Base-by-base conservation (phyloP, 1,140 invertebrate species). In the Ladona fulva region DNA sequence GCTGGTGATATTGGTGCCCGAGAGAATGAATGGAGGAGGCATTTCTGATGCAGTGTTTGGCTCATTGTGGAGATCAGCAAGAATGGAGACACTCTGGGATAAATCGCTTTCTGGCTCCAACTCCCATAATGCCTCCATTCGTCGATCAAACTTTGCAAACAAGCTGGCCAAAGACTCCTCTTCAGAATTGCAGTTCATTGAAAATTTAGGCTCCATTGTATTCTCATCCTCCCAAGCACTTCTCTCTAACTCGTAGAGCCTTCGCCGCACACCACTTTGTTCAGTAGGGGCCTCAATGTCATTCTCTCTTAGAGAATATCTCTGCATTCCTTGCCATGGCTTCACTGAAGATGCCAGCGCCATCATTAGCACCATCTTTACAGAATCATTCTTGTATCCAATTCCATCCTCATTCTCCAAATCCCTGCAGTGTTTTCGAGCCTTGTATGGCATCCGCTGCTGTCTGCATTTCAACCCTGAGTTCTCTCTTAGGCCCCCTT, bases 121-220 rank as follows among this genome's bases (percentile, higher is more conserved):
- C 75, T 85, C 85, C 90, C 90, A 91, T 52, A 91, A 82, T 29
- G 89, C 89, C 82, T 91, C 89, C n/a, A 91, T 85, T 81, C 87
- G 89, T 73, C 88, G 85, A 82, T 90, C 87, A 82, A 91, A 91
- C 82, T 91, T 91, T 11, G 90, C 90, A 81, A 91, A 87, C 78
- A 91, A 87, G 80, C 89, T 87, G 8, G 89, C 89, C 79, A 90
- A 42, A 25, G 52, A 52, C 6, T n/a, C 25, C n/a, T 77, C 77
- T 25, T 77, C 77, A 25, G 25, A 25, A 12, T 80, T 78, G 52
- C 78, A 75, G 25, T 59, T 52, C 44, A 66, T 12, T 66, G 52
- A 22, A 22, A 78, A 79, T 75, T 79, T 79, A 42, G 74, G 74
- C 52, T 78, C 76, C 73, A 73, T 79, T 14, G 14, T 3, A 5